Conservation (phyloP, 2,888 invertebrate species). For the Uropetala carovei region DNA sequence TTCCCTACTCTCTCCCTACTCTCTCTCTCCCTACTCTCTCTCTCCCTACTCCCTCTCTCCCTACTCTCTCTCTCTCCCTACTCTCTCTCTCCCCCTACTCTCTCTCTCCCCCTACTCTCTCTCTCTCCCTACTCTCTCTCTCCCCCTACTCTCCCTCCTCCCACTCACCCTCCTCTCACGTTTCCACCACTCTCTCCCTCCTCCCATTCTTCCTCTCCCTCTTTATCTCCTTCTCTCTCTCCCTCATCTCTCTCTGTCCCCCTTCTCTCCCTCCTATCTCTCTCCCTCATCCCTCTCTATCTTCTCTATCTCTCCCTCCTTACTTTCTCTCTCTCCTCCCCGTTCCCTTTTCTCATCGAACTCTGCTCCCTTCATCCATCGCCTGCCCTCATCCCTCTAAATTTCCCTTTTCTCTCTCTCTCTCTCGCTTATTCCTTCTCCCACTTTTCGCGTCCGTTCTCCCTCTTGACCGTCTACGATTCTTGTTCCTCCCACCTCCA, state of each 20-base stretch:
- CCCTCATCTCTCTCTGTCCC: too few relatives aligned
- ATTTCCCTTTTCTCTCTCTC: not conserved
- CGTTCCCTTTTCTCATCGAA: not conserved
- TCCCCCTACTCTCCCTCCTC: not conserved
- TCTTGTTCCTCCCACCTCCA: not conserved
- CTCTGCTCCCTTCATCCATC: too few relatives aligned
- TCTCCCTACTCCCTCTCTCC: not conserved
- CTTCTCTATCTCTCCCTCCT: too few relatives aligned
- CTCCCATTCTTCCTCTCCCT: not conserved
- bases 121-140: not conserved
- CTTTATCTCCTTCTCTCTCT: not conserved
- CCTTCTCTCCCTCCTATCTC: not conserved
- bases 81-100: not conserved
- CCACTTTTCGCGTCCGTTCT: not conserved
- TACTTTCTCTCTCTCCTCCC: too few relatives aligned
- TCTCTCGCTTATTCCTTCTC: not conserved
- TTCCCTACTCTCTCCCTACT: not conserved
- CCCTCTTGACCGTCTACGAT: not conserved
- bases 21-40: not conserved
- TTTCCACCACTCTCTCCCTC: not conserved
- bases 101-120: not conserved
- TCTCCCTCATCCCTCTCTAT: too few relatives aligned
- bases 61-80: not conserved
- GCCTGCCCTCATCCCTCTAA: not conserved
- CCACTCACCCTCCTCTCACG: too few relatives aligned